phyloP scores from a whole-genome alignment of 2,797 vertebrate genomes.

The Fundulus diaphanus region DNA sequence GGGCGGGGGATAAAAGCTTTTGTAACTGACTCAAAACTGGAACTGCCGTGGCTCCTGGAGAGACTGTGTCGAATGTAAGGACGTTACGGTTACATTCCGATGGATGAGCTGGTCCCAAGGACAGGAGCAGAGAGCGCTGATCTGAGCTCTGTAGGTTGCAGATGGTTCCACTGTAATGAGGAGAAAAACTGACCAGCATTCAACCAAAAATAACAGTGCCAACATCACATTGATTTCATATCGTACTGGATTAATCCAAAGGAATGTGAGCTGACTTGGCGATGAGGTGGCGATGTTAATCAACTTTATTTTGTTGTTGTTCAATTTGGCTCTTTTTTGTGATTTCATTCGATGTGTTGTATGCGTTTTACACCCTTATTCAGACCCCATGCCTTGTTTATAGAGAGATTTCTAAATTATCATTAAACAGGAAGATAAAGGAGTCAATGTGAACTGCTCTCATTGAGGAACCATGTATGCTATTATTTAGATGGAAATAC shows the following conservation, averaged over 20 bases:
- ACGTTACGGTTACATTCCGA: conserved; percentile 23
- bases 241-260: conserved; percentile 45
- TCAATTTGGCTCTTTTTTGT: conserved; percentile 41
- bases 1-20: not conserved
- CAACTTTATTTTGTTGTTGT: conserved; percentile 2
- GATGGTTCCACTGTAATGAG: conserved; percentile 25
- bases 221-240: conserved; percentile 42
- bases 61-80: conserved; percentile 43
- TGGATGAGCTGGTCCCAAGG: conserved; percentile 30
- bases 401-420: conserved; percentile 14
- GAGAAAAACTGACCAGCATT: conserved; percentile 47
- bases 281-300: conserved; percentile 23
- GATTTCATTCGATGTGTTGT: conserved; percentile 34
- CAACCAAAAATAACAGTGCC: conserved; percentile 54
- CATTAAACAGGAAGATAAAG: conserved; percentile 21
- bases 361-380: conserved; percentile 65
- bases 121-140: conserved; percentile 27
- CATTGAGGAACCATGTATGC: conserved; percentile 18
- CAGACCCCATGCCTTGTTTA: conserved; percentile 20
- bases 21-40: conserved; percentile 37
- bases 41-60: conserved; percentile 24
- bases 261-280: conserved; percentile 41
- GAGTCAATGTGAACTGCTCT: conserved; percentile 5
- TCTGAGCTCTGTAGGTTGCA: conserved; percentile 22
- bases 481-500: conserved; percentile 27